These are phyloP conservation scores for Oreochromis niloticus DNA, from an alignment of 2,113 vertebrate species.

Conservation along the genomic window DNA sequence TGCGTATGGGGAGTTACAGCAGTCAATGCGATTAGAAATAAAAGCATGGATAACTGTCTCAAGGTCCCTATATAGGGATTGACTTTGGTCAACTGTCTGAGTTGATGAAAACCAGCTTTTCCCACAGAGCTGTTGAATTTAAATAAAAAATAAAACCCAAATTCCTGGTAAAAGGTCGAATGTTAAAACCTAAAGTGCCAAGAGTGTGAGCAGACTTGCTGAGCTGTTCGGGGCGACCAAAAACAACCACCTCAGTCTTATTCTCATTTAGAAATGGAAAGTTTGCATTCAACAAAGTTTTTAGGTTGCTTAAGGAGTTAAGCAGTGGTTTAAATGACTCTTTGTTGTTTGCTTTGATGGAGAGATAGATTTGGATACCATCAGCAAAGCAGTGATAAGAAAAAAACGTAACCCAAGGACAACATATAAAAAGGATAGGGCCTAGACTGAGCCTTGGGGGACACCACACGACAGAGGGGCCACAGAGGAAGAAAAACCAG, in stretches of 20 bases:
- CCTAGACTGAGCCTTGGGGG: not conserved
- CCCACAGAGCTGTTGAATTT: not conserved
- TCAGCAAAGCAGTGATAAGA: not conserved
- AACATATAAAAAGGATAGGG: not conserved
- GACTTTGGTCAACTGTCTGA: not conserved
- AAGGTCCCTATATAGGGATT: not conserved
- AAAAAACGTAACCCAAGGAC: not conserved
- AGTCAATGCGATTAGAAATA: not conserved
- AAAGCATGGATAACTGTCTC: not conserved
- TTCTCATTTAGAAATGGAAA: not conserved
- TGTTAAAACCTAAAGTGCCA: not conserved
- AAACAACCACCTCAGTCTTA: not conserved
- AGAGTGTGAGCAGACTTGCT: not conserved
- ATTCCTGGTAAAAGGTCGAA: not conserved
- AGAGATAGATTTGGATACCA: not conserved
- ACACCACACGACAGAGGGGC: not conserved
- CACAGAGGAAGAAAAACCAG: not conserved
- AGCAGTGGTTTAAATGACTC: not conserved
- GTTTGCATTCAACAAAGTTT: not conserved
- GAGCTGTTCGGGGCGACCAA: not conserved
- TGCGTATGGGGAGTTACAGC: not conserved
- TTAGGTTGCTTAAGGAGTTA: not conserved
- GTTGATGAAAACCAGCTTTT: not conserved
- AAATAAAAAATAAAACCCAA: not conserved
- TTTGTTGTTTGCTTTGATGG: not conserved